Base-by-base conservation (phyloP, 2,888 invertebrate species). In the Hoplodrina blanda region DNA sequence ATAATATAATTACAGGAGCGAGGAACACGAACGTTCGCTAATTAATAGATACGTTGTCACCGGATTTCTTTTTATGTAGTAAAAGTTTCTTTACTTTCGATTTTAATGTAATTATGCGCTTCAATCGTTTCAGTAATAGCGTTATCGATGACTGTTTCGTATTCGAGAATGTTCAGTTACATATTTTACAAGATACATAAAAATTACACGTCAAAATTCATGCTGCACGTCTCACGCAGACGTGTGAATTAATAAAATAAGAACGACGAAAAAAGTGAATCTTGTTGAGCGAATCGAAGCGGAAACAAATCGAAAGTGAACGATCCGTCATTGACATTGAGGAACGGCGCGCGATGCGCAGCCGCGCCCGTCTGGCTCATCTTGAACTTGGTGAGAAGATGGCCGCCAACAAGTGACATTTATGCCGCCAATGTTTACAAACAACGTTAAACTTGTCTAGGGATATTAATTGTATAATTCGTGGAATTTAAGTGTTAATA, bases 301-400 rank as follows among this genome's bases (percentile, higher is more conserved):
- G 89, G 89, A 89, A 88, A 84, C 80, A 67, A 41, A 88, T 89
- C 72, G 92, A 94, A 93, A 93, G 93, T 89, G 87, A 91, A 86
- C 79, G 76, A 88, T 88, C 83, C 80, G 93, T 91, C 92, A 93
- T 91, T 94, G 94, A 93, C 92, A 93, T 93, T 93, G 91, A 91
- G 82, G 87, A 84, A 88, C 85, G 80, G 79, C 62, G 65, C 62
- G 69, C 85, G 88, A 86, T 85, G 88, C 88, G 90, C 84, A 76
- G 61, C 85, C 87, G 82, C 84, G 81, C 85, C 85, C 79, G 81
- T 78, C 72, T 84, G 84, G 69, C 87, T 93, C 92, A 88, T 95
- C 95, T 95, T 95, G 95, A 95, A 94, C 95, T 95, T 95, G 93
- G 72, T 37, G 19, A 76, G 63, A 87, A 75, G 83, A 88, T 87